Evolutionary conservation across 1,140 invertebrate species (phyloP), one percentile per base, ranked within the genome.

Genomic region (Eupristina koningsbergeri): DNA sequence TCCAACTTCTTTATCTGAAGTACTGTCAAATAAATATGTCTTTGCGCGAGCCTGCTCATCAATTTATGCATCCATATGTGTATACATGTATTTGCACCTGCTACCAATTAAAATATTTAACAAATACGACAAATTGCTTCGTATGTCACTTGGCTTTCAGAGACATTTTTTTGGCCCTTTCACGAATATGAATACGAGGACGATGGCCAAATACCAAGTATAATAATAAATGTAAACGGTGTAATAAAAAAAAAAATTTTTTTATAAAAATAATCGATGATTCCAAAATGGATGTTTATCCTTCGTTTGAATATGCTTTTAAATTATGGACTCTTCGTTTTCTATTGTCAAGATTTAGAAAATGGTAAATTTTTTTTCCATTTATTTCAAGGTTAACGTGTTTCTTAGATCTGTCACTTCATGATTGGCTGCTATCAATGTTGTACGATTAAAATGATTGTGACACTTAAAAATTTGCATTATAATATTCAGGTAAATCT

Each of bases 41-140:
- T 15, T 31, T 0, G 64, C 31, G 64, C 13, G 41, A 45, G 31
- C 13, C 3, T 67, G 64, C 19, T 3, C 31, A 31, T 19, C n/a
- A n/a, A 67, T 31, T 53, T 17, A 58, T 58, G 22, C 22, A 26
- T 3, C 26, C 50, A 76, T 58, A 26, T 36, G 15, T 34, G 64
- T 71, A 69, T n/a, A 53, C 26, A 29, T 29, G 26, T 22, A n/a
- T 11, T 11, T 41, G 47, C 81, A 83, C 74, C 81, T 83, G 75
- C 34, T 45, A 71, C 74, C 75, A 61, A 83, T 83, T 78, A 83
- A 83, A 83, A 61, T 71, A 77, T 77, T 31, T 61, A 47, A 83
- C 74, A 83, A 77, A 78, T 78, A 36, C 63, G 75, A 83, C 81
- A 83, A 83, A 76, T 83, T 83, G 50, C 63, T 15, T 5, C 41